Conservation (phyloP, 2,888 invertebrate species). For the Nymphalis urticae region DNA sequence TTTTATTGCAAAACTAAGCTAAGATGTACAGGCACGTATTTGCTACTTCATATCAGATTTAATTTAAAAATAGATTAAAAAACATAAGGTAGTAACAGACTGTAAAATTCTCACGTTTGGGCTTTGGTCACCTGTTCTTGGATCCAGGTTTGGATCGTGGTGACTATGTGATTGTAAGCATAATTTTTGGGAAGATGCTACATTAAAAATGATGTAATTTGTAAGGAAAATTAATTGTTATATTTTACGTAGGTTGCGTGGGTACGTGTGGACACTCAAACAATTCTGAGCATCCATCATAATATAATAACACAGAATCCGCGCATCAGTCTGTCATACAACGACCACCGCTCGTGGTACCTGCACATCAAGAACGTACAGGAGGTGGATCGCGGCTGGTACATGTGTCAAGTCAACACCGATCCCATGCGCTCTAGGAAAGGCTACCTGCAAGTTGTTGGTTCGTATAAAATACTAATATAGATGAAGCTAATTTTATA, state of each 20-base stretch:
- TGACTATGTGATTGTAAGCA: not conserved
- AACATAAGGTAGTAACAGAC: no score
- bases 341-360: constrained; percentile 95
- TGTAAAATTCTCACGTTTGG: no score
- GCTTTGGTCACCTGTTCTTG: no score
- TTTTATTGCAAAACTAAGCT: constrained; percentile 20
- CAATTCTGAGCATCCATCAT: constrained; percentile 94
- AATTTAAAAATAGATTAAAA: no score
- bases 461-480: constrained; percentile 63
- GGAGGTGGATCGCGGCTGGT: constrained; percentile 94
- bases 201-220: not conserved
- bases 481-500: constrained; percentile 7
- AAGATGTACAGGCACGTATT: not conserved
- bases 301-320: constrained; percentile 95
- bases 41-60: no score
- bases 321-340: constrained; percentile 91
- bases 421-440: constrained; percentile 96
- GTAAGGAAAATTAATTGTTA: not conserved
- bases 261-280: constrained; percentile 96
- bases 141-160: no score
- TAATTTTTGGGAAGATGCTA: not conserved
- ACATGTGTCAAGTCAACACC: constrained; percentile 95
- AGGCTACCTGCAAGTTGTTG: constrained; percentile 95
- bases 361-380: constrained; percentile 93
- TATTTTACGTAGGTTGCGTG: constrained; percentile 87